phyloP scores from a whole-genome alignment of 1,140 invertebrate species.

The Drosophila serrata region DNA sequence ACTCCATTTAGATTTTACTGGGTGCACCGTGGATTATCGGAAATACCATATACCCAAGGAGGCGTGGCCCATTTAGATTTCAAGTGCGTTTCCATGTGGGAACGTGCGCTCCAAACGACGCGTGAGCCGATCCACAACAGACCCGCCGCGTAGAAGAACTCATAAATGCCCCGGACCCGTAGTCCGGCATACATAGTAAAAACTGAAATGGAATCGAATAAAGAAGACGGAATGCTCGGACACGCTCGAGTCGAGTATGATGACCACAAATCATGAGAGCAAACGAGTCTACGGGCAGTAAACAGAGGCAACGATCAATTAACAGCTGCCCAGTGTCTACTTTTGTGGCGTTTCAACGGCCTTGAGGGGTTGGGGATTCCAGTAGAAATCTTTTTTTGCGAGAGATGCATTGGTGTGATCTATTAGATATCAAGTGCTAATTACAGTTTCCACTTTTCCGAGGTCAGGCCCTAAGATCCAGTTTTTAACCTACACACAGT shows the following conservation, averaged over 20 bases:
- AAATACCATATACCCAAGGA: conserved; percentile 21
- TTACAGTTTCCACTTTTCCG: conserved; percentile 41
- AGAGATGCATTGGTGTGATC: conserved; percentile 46
- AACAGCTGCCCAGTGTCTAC: conserved; percentile 51
- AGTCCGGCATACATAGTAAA: conserved; percentile 32
- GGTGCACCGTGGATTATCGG: neutral
- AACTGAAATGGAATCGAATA: conserved; percentile 28
- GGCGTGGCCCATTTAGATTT: conserved; percentile 67
- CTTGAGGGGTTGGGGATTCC: conserved; percentile 45
- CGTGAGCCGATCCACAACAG: conserved; percentile 71
- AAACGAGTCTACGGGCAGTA: conserved; percentile 39
- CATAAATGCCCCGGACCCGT: conserved; percentile 27
- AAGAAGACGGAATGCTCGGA: conserved; percentile 32
- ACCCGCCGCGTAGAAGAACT: conserved; percentile 30
- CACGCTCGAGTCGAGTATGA: conserved; percentile 25
- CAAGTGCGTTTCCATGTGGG: conserved; percentile 66
- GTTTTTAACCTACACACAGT: neutral
- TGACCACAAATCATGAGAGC: conserved; percentile 56
- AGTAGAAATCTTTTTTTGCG: conserved; percentile 22
- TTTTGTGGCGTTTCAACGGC: conserved; percentile 33
- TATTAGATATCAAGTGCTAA: conserved; percentile 56
- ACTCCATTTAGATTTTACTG: neutral
- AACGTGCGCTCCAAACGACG: conserved; percentile 71
- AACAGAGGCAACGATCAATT: conserved; percentile 62
- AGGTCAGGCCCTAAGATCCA: conserved; percentile 38